These are phyloP conservation scores for Trichogramma evanescens DNA, from an alignment of 2,888 invertebrate genomes.

Conservation along the genomic window DNA sequence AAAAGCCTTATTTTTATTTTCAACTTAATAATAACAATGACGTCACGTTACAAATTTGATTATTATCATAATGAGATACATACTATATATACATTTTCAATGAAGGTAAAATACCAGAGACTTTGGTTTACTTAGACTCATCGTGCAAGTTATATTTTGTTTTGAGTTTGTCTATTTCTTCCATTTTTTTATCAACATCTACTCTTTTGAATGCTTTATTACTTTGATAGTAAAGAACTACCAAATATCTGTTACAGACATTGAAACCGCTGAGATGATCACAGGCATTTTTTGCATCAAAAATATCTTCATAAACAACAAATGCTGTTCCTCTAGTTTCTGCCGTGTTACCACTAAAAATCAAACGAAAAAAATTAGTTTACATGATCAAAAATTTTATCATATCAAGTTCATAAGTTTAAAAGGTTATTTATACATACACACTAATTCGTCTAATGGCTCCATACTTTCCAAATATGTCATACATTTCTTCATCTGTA, in stretches of 20 bases:
- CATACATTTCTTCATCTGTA: conserved; percentile 99
- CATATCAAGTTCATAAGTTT: neutral
- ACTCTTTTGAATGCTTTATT: conserved; percentile 93
- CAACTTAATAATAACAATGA: too few relatives aligned
- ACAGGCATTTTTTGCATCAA: conserved; percentile 99
- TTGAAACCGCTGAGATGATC: conserved; percentile 98
- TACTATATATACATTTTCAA: neutral
- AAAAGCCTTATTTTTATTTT: too few relatives aligned
- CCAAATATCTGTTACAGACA: conserved; percentile 96
- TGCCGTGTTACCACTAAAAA: conserved; percentile 82
- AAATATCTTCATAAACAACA: conserved; percentile 99
- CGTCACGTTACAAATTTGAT: too few relatives aligned
- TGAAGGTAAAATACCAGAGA: neutral
- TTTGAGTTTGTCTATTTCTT: conserved; percentile 91
- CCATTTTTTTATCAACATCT: conserved; percentile 91
- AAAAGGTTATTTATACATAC: conserved; percentile 55
- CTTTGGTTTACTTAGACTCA: conserved; percentile 35
- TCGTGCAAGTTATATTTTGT: conserved; percentile 65
- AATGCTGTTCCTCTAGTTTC: conserved; percentile 98
- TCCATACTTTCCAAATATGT: conserved; percentile 99
- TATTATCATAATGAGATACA: too few relatives aligned
- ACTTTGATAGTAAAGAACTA: conserved; percentile 97
- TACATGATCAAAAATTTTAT: neutral
- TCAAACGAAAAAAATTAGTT: conserved; percentile 34
- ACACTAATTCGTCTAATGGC: conserved; percentile 97